phyloP scores from a whole-genome alignment of 2,888 invertebrate genomes.

The Ophraella communa region DNA sequence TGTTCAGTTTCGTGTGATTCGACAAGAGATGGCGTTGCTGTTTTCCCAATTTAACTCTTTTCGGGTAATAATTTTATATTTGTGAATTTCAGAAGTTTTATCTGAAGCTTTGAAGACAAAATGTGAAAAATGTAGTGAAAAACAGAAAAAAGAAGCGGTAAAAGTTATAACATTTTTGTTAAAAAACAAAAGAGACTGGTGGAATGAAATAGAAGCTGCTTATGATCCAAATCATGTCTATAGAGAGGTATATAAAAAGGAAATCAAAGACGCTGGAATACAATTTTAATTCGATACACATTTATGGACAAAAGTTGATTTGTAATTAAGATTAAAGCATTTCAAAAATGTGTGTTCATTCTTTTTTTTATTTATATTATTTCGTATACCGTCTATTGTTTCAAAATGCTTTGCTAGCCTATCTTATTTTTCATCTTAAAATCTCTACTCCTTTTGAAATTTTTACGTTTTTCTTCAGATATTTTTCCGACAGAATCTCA shows the following conservation, averaged over 20 bases:
- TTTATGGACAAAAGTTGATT: background rate
- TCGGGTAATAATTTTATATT: background rate
- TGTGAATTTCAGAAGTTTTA: constrained; percentile 63
- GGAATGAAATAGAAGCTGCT: constrained; percentile 68
- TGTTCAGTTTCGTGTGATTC: no score
- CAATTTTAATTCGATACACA: constrained; percentile 13
- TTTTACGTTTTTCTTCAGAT: no score
- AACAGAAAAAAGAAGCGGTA: constrained; percentile 67
- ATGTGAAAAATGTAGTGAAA: constrained; percentile 71
- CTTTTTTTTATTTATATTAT: background rate
- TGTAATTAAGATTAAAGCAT: background rate
- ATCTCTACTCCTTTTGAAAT: no score
- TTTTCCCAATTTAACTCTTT: background rate
- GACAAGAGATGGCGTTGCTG: no score
- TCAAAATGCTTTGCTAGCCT: no score
- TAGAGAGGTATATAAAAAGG: constrained; percentile 67
- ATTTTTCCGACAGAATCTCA: no score
- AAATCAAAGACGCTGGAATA: constrained; percentile 60
- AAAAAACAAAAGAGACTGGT: constrained; percentile 67
- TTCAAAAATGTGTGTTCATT: background rate
- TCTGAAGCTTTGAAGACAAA: constrained; percentile 73
- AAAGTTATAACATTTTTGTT: constrained; percentile 70
- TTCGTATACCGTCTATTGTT: no score
- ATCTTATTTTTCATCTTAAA: no score
- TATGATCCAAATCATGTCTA: constrained; percentile 72